Percentiles rank a stretch among this genome's conserved stretches.
phyloP scores from a whole-genome alignment of 30 jellyfish, hydroid and myxozoan species.

The Aurelia aurita region DNA sequence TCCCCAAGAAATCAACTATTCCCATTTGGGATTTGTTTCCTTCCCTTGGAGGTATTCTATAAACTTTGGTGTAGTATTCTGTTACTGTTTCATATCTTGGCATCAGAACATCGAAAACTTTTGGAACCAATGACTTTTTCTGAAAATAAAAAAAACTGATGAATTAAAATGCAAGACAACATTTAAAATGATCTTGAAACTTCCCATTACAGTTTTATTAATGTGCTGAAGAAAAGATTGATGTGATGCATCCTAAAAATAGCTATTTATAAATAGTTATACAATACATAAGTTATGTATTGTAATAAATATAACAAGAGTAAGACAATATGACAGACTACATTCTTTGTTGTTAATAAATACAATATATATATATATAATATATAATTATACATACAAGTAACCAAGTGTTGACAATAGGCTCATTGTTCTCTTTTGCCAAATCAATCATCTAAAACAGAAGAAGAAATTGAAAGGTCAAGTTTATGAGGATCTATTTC shows the following conservation, averaged over 20 bases:
- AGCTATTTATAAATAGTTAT: not conserved
- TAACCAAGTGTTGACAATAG: slow-evolving; percentile 73
- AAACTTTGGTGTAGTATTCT: slow-evolving; percentile 79
- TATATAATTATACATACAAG: slow-evolving; percentile 65
- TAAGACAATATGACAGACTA: not conserved
- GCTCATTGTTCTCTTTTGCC: slow-evolving; percentile 85
- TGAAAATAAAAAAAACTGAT: slow-evolving; percentile 9
- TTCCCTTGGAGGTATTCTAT: slow-evolving; percentile 69
- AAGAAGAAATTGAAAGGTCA: not conserved
- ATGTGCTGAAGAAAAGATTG: not conserved
- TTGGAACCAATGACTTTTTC: slow-evolving; percentile 88
- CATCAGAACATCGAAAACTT: slow-evolving; percentile 77
- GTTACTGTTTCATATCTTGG: slow-evolving; percentile 72
- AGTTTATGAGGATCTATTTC: not conserved
- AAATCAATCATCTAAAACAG: slow-evolving; percentile 80
- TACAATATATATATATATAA: not conserved
- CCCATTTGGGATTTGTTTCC: slow-evolving; percentile 73
- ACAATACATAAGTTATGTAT: too few species aligned
- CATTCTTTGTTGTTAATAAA: too few species aligned
- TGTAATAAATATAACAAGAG: too few species aligned
- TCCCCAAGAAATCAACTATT: slow-evolving; percentile 83
- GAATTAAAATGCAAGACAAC: too few species aligned
- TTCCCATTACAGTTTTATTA: not conserved
- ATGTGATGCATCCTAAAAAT: not conserved
- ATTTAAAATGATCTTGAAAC: too few species aligned